These are phyloP conservation scores for Xenops minutus DNA, from an alignment of 2,797 vertebrate species.

Conservation along the genomic window DNA sequence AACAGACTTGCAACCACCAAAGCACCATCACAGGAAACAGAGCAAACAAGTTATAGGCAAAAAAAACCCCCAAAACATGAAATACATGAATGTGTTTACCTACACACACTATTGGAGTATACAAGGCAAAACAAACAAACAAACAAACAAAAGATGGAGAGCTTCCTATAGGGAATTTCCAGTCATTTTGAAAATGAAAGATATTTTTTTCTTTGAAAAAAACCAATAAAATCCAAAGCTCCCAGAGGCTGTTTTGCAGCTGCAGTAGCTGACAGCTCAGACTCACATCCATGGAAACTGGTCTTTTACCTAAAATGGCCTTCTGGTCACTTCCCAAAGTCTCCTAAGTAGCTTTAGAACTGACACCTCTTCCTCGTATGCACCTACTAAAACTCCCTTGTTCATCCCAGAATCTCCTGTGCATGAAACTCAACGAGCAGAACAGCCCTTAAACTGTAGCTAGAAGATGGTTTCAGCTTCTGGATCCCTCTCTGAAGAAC, in stretches of 20 bases:
- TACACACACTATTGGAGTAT: background rate
- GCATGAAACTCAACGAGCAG: background rate
- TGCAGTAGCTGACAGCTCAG: background rate
- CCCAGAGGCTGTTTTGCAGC: background rate
- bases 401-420: background rate
- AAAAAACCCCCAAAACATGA: background rate
- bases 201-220: background rate
- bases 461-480: background rate
- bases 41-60: background rate
- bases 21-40: background rate
- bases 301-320: background rate
- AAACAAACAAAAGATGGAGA: background rate
- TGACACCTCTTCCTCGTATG: background rate
- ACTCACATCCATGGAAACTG: background rate
- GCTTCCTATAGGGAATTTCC: background rate
- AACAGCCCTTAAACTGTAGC: background rate
- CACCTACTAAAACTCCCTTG: background rate
- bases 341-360: background rate
- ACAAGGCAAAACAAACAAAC: background rate
- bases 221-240: background rate
- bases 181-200: constrained; percentile 16
- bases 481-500: constrained; percentile 3
- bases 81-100: background rate
- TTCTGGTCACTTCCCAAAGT: background rate
- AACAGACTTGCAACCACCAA: background rate